These are phyloP conservation scores for Acanthornis magna DNA, from an alignment of 2,797 vertebrate genomes.

Conservation along the genomic window DNA sequence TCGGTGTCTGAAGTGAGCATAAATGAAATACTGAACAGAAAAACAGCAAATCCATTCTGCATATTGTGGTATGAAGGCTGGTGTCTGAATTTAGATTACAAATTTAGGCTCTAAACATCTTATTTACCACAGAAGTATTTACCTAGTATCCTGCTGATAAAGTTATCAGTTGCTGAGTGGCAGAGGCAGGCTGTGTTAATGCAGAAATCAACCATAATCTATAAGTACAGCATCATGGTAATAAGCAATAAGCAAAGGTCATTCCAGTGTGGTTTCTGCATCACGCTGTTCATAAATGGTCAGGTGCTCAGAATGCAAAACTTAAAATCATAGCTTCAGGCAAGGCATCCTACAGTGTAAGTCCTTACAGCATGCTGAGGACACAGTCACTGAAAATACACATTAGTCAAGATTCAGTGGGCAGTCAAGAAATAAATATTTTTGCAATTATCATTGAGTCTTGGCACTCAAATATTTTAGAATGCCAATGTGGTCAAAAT, in stretches of 20 bases:
- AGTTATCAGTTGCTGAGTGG: constrained; percentile 86
- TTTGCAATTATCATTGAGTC: not conserved
- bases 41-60: not conserved
- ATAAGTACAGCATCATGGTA: constrained; percentile 86
- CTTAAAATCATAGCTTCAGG: not conserved
- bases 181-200: constrained; percentile 85
- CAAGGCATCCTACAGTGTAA: not conserved
- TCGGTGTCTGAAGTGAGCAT: not conserved
- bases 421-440: constrained; percentile 7
- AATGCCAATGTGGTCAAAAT: not conserved
- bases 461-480: not conserved
- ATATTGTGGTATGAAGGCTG: not conserved
- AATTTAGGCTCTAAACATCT: not conserved
- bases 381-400: not conserved
- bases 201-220: constrained; percentile 85
- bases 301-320: constrained; percentile 26
- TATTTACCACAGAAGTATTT: constrained; percentile 41
- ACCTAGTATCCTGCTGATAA: constrained; percentile 88
- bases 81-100: not conserved
- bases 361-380: not conserved
- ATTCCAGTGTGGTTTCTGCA: constrained; percentile 86
- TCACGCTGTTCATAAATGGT: constrained; percentile 85
- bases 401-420: not conserved
- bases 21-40: not conserved
- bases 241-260: constrained; percentile 86